These are phyloP conservation scores for Holcopasites calliopsidis DNA, from an alignment of 1,140 invertebrate species.

Conservation along the genomic window DNA sequence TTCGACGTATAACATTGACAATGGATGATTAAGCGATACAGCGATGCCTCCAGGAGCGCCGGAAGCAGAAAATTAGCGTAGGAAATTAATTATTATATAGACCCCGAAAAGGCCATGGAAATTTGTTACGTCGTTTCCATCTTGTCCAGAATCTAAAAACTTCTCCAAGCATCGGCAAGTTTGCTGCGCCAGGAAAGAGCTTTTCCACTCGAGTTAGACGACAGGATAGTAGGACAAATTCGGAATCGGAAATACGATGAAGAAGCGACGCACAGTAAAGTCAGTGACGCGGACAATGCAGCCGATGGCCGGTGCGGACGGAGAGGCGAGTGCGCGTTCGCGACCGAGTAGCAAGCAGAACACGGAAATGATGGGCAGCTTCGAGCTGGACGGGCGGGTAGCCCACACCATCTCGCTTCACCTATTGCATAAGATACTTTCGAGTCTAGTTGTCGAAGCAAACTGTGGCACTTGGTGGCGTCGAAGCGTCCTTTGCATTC, in stretches of 20 bases:
- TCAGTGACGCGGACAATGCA: constrained; percentile 1
- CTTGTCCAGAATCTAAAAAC: background rate
- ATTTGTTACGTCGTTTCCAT: background rate
- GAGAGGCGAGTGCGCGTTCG: constrained; percentile 19
- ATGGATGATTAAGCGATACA: background rate
- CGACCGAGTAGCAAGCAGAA: constrained; percentile 55
- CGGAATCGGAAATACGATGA: background rate
- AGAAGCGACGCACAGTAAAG: background rate
- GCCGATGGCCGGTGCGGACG: background rate
- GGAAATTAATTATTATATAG: constrained; percentile 28
- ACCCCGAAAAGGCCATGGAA: background rate
- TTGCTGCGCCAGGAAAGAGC: no score
- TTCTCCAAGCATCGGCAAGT: no score
- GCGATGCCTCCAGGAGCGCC: background rate
- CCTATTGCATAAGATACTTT: constrained; percentile 73
- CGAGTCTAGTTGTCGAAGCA: constrained; percentile 63
- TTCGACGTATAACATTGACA: constrained; percentile 26
- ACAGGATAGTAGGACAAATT: no score
- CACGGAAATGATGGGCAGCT: constrained; percentile 74
- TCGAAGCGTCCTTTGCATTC: constrained; percentile 19
- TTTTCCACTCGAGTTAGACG: background rate
- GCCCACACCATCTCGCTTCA: constrained; percentile 64
- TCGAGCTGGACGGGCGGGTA: constrained; percentile 50
- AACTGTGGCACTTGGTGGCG: constrained; percentile 42
- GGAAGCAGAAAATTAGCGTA: constrained; percentile 17